Evolutionary conservation across 2,888 invertebrate species (phyloP), one percentile per base, ranked within the genome.

Genomic region (Folsomia manolachei): DNA sequence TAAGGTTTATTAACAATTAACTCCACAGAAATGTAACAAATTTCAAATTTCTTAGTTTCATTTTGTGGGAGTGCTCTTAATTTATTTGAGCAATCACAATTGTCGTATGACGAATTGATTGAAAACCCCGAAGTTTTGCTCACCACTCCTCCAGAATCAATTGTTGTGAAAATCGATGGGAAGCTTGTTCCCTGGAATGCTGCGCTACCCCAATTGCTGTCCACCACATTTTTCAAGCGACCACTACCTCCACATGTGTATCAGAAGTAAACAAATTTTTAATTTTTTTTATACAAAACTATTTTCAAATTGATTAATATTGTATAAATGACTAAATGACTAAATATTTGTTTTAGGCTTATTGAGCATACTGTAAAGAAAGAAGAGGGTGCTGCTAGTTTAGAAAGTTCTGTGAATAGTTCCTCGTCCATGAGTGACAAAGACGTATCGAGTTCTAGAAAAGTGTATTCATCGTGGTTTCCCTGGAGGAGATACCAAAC

Each of bases 131-230:
- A 88, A 77, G 83, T 94, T 79, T 88, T 93, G 76, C 88, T 90
- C 81, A 90, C 91, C 82, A 83, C 84, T 77, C 91, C 93, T 60
- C 91, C 93, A 82, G 81, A 81, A 27, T 77, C 79, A 0, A 87
- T 96, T 81, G 90, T 95, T 76, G 90, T 96, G 81, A 89, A 93
- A 82, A 89, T 96, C 76, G 91, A 91, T 83, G 91, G 91, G 81
- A 93, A 95, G 86, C 93, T 91, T 85, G 91, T 93, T 86, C 93
- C 91, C 82, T 97, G 96, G 95, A 87, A 90, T 80, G 90, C 91
- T 80, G 97, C 97, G 80, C 92, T 92, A 74, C 94, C 97, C 61
- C 89, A 96, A 83, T 88, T 98, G 82, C 89, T 96, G 83, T 93
- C 94, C 78, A 87, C 93, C 78, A 89, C 94, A 77, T 90, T 92